These are phyloP conservation scores for Sternotherus odoratus DNA, from an alignment of 2,797 vertebrate genomes.

Conservation along the genomic window DNA sequence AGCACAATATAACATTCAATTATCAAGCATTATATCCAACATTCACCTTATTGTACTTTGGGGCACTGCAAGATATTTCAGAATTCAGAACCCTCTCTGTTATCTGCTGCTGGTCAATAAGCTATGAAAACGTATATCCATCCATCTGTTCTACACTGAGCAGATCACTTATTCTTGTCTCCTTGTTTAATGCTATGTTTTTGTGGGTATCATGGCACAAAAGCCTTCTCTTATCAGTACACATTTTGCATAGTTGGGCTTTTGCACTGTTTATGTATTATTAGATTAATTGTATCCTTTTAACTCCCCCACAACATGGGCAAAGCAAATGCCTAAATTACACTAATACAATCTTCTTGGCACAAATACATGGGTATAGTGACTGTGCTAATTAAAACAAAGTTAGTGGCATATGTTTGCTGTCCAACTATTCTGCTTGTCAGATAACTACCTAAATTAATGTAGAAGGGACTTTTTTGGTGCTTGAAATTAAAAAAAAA, in stretches of 20 bases:
- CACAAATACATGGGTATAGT: neutral
- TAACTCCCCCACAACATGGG: neutral
- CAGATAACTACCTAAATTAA: neutral
- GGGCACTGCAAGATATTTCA: neutral
- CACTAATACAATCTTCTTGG: neutral
- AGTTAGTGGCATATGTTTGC: neutral
- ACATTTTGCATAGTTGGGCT: neutral
- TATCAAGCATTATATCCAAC: neutral
- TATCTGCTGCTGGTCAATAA: neutral
- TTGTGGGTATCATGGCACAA: neutral
- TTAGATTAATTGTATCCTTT: neutral
- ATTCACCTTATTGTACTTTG: neutral
- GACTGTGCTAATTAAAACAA: neutral
- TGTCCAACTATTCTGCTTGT: neutral
- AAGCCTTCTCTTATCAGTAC: neutral
- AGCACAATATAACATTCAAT: conserved; percentile 19
- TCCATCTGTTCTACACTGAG: neutral
- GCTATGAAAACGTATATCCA: neutral
- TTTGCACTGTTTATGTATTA: neutral
- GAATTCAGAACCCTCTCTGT: neutral
- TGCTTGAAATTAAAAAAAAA: conserved; percentile 13
- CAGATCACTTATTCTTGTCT: neutral
- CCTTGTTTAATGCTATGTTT: neutral
- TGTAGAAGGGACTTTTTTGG: neutral
- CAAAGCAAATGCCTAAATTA: neutral